A percentile compares a stretch with the other conserved stretches of the same genome.
Conservation (phyloP, 2,797 vertebrate species). For the Steatocranus sp. region DNA sequence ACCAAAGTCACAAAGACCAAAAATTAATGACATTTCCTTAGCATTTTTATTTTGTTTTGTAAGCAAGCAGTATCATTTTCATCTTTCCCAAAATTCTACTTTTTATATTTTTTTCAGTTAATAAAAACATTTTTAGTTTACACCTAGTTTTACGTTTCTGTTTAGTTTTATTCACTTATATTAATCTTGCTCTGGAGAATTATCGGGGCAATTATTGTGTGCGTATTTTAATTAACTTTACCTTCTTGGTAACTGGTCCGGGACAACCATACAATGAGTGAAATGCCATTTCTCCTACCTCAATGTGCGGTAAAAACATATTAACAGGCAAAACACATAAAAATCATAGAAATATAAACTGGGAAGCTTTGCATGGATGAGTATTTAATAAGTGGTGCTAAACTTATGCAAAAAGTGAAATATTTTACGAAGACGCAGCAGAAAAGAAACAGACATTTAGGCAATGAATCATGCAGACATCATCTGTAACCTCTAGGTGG, state of each 20-base stretch:
- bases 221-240: background rate
- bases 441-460: background rate
- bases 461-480: background rate
- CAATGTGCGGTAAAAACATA: background rate
- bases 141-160: background rate
- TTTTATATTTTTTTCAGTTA: background rate
- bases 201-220: background rate
- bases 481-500: slow-evolving; percentile 13
- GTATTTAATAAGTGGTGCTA: background rate
- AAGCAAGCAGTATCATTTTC: background rate
- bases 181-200: background rate
- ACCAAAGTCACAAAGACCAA: background rate
- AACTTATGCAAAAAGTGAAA: background rate
- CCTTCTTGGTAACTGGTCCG: background rate
- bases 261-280: background rate
- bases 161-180: background rate
- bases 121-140: background rate
- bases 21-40: fast-evolving
- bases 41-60: background rate
- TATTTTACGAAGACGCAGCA: background rate
- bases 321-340: background rate
- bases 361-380: background rate
- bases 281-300: background rate
- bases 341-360: background rate
- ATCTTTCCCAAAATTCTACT: background rate